These are phyloP conservation scores for Chionodraco myersi DNA, from an alignment of 2,113 vertebrate genomes.

Conservation along the genomic window DNA sequence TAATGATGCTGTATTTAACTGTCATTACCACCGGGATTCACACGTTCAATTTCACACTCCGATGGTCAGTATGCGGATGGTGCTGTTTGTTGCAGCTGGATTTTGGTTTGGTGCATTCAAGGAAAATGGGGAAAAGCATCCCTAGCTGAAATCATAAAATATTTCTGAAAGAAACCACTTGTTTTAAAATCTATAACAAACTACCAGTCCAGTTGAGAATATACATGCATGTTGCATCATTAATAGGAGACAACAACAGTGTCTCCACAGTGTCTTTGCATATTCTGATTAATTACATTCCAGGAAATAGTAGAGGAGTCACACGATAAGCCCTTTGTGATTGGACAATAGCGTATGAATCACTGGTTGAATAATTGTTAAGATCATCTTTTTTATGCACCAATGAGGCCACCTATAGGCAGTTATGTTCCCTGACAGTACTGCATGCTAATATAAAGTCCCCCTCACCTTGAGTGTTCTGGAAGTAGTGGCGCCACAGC, in stretches of 20 bases:
- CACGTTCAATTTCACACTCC: constrained; percentile 39
- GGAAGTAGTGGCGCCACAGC: constrained; percentile 99
- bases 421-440: constrained; percentile 6
- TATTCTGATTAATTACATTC: constrained; percentile 14
- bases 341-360: constrained; percentile 58
- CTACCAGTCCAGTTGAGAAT: neutral
- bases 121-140: neutral
- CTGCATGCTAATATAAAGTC: neutral
- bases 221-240: neutral
- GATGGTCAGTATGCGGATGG: neutral
- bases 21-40: constrained; percentile 14
- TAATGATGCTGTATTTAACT: neutral
- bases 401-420: constrained; percentile 50
- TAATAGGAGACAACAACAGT: neutral
- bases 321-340: constrained; percentile 28
- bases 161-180: neutral
- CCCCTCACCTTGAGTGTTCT: constrained; percentile 96
- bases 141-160: neutral
- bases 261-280: neutral
- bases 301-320: constrained; percentile 38
- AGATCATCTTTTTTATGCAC: constrained; percentile 36
- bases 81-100: neutral
- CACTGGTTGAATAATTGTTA: constrained; percentile 22
- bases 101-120: neutral
- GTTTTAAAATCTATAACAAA: neutral